A percentile compares a stretch with the other conserved stretches of the same genome.
These are phyloP conservation scores for Melanotaenia trifasciata DNA, from an alignment of 2,797 vertebrate species.

Conservation along the genomic window DNA sequence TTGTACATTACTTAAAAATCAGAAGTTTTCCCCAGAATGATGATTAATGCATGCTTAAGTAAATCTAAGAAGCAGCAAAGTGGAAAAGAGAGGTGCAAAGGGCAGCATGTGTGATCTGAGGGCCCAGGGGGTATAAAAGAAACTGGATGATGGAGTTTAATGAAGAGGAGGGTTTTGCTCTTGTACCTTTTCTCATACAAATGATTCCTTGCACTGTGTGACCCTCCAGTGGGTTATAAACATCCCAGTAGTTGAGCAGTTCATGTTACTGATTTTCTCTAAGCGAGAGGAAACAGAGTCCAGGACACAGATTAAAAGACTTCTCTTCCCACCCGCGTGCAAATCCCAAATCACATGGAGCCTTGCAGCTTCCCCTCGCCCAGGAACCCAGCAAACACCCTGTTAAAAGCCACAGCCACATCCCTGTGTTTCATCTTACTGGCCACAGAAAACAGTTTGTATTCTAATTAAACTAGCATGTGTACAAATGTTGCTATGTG, in stretches of 20 bases:
- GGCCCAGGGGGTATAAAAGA: constrained; percentile 8
- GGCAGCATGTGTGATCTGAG: constrained; percentile 25
- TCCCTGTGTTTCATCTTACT: constrained; percentile 56
- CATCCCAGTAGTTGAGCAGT: constrained; percentile 50
- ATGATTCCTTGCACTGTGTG: constrained; percentile 51
- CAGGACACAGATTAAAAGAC: constrained; percentile 72
- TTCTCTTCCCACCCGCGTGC: constrained; percentile 66
- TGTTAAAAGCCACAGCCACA: constrained; percentile 68
- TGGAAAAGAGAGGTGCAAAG: not conserved
- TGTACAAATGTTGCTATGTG: constrained; percentile 48
- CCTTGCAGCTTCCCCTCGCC: constrained; percentile 58
- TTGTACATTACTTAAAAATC: constrained; percentile 47
- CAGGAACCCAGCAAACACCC: constrained; percentile 71
- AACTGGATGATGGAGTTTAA: constrained; percentile 24
- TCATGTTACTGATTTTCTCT: constrained; percentile 73
- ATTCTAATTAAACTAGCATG: constrained; percentile 54
- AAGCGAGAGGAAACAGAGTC: constrained; percentile 50
- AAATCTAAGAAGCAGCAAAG: constrained; percentile 21
- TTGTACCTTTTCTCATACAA: constrained; percentile 54
- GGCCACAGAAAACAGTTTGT: constrained; percentile 56
- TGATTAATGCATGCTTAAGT: not conserved
- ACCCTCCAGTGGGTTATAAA: constrained; percentile 57
- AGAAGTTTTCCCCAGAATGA: not conserved
- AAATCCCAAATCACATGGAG: constrained; percentile 71
- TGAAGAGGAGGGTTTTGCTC: constrained; percentile 30